A percentile compares a stretch with the other conserved stretches of the same genome.
Conservation (phyloP, 2,797 vertebrate species). For the Distichodus sexfasciatus region DNA sequence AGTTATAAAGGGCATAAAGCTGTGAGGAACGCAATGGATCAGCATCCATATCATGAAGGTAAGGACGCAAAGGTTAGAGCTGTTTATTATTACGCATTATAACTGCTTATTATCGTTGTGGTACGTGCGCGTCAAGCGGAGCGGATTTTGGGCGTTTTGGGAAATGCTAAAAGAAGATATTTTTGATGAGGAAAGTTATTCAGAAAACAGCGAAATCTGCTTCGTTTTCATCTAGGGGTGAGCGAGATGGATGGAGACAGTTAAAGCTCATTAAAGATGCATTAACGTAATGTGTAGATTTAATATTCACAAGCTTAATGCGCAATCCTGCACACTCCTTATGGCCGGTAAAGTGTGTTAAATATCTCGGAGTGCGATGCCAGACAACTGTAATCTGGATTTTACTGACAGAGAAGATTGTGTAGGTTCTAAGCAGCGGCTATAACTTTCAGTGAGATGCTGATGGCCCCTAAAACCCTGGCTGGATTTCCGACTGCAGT, state of each 20-base stretch:
- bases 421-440: neutral
- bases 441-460: neutral
- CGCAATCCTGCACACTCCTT: neutral
- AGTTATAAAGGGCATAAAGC: constrained; percentile 36
- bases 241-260: neutral
- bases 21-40: constrained; percentile 44
- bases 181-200: constrained; percentile 20
- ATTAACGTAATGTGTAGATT: neutral
- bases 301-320: neutral
- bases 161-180: neutral
- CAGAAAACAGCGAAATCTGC: neutral
- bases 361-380: neutral
- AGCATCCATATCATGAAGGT: constrained; percentile 45
- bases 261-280: neutral
- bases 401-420: neutral
- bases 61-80: constrained; percentile 31
- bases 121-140: too few species aligned
- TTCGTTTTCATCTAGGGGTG: neutral
- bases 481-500: neutral
- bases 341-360: too few species aligned
- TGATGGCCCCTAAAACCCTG: neutral
- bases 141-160: too few species aligned
- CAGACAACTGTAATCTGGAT: neutral
- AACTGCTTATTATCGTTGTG: too few species aligned
- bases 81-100: too few species aligned